phyloP scores from a whole-genome alignment of 1,140 invertebrate species.

The Drosophila saltans region DNA sequence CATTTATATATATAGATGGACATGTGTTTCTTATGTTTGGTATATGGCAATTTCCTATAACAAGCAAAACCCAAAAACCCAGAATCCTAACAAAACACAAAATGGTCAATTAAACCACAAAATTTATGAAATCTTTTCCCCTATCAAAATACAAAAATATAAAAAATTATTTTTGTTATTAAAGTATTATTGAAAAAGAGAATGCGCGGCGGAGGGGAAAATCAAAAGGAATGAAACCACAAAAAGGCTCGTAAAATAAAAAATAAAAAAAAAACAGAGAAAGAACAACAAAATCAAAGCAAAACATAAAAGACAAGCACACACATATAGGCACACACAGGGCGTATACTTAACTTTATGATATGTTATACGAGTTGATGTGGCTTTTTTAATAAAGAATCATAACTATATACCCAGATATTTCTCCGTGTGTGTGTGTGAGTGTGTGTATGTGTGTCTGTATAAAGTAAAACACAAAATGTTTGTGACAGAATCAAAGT shows the following conservation, averaged over 20 bases:
- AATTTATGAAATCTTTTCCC: conserved; percentile 7
- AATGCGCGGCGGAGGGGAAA: not conserved
- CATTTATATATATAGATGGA: not conserved
- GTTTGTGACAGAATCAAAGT: conserved; percentile 13
- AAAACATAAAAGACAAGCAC: conserved; percentile 7
- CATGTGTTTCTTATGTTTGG: not conserved
- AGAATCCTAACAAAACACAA: conserved; percentile 9
- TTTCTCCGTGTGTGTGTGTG: not conserved
- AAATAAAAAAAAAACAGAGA: not conserved
- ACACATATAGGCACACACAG: not conserved
- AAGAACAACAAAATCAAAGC: conserved; percentile 12
- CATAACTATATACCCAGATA: conserved; percentile 4
- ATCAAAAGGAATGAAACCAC: conserved; percentile 4
- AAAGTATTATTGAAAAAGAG: conserved; percentile 10
- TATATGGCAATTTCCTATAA: not conserved
- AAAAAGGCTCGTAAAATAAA: conserved; percentile 4
- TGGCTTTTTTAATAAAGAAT: conserved; percentile 12
- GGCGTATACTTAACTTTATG: conserved; percentile 13
- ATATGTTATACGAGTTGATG: conserved; percentile 9
- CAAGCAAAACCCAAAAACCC: not conserved
- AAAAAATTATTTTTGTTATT: conserved; percentile 11
- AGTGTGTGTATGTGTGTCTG: not conserved
- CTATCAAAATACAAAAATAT: not conserved
- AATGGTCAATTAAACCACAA: conserved; percentile 7
- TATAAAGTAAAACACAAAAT: conserved; percentile 2